phyloP scores from a whole-genome alignment of 2,797 vertebrate species.

The Ceyx erithaca region DNA sequence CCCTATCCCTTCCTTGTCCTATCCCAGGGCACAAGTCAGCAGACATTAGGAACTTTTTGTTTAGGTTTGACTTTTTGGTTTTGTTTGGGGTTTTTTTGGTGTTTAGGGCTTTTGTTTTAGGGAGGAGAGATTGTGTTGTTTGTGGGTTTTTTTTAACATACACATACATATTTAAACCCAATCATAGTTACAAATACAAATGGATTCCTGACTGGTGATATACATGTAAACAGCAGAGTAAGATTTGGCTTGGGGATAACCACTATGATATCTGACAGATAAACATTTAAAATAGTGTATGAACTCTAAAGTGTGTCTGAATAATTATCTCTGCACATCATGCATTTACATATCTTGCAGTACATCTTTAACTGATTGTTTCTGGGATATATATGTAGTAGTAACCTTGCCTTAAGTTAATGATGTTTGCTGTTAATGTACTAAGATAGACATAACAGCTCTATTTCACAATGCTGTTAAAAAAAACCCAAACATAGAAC shows the following conservation, averaged over 20 bases:
- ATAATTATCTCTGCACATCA: not conserved
- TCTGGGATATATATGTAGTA: not conserved
- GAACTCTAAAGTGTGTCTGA: not conserved
- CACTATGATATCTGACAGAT: not conserved
- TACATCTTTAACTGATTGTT: not conserved
- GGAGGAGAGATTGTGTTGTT: too few species aligned
- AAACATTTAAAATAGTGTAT: not conserved
- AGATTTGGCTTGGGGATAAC: not conserved
- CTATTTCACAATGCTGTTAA: not conserved
- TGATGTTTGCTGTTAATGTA: not conserved
- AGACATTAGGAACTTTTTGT: not conserved
- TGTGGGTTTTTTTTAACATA: not conserved
- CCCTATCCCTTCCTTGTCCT: too few species aligned
- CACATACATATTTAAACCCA: not conserved
- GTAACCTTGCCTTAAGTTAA: conserved; percentile 17
- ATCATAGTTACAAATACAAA: not conserved
- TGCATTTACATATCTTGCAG: not conserved
- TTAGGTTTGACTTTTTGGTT: not conserved
- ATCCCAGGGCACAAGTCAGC: too few species aligned
- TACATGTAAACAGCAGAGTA: not conserved
- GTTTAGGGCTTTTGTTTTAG: not conserved
- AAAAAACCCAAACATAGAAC: not conserved
- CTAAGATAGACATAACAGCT: not conserved
- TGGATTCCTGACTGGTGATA: not conserved
- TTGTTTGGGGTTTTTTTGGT: not conserved